These are phyloP conservation scores for Dendrophyllia cribrosa DNA, from an alignment of 64 coral and sea anemone species.

Conservation along the genomic window DNA sequence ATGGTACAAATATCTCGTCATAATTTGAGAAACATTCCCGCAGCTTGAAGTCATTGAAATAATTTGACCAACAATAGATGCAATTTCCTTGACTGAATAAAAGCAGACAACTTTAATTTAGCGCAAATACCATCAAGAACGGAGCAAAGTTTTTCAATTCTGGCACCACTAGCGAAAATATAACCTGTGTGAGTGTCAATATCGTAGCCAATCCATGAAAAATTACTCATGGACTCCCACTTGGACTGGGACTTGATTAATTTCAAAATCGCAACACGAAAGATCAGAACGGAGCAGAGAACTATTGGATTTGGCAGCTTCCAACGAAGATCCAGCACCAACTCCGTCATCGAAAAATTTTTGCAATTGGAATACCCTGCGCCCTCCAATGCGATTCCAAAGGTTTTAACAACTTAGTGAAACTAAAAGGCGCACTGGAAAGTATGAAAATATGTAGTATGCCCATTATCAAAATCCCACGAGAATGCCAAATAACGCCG, in stretches of 20 bases:
- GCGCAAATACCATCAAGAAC: constrained; percentile 2
- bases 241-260: constrained; percentile 42
- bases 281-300: background rate
- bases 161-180: background rate
- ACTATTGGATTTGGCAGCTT: background rate
- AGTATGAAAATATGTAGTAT: constrained; percentile 17
- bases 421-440: constrained; percentile 64
- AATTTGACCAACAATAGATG: background rate
- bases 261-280: background rate
- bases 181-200: constrained; percentile 19
- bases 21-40: background rate
- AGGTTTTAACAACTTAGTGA: constrained; percentile 53
- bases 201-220: constrained; percentile 6
- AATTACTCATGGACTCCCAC: background rate
- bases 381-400: constrained; percentile 18
- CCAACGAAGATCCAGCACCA: background rate
- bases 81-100: background rate
- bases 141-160: constrained; percentile 15
- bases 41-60: background rate
- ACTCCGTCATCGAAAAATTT: constrained; percentile 34
- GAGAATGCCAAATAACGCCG: constrained; percentile 28
- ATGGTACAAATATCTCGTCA: too few relatives aligned
- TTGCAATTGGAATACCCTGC: constrained; percentile 5
- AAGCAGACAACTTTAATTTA: background rate
- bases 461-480: constrained; percentile 12